Conservation (phyloP, 2,888 invertebrate genomes). For the Platycheirus albimanus region DNA sequence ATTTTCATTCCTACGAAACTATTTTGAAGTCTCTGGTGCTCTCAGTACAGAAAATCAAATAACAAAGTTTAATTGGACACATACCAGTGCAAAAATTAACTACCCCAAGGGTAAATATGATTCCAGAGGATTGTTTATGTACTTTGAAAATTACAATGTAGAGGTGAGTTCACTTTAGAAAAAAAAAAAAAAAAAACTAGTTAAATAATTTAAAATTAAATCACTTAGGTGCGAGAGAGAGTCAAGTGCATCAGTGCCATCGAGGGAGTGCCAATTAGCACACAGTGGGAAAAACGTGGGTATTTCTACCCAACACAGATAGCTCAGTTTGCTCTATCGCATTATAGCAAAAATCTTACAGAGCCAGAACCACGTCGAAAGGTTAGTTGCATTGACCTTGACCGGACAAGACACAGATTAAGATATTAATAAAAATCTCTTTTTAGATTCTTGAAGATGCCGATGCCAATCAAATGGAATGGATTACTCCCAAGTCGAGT, state of each 20-base stretch:
- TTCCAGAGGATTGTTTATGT: slow-evolving; percentile 95
- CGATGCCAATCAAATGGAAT: slow-evolving; percentile 86
- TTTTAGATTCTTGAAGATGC: slow-evolving; percentile 88
- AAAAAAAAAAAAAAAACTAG: neutral
- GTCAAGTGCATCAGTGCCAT: slow-evolving; percentile 97
- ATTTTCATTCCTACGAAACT: slow-evolving; percentile 95
- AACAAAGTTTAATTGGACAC: slow-evolving; percentile 96
- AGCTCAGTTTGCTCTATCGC: slow-evolving; percentile 98
- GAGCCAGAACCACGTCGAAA: slow-evolving; percentile 91
- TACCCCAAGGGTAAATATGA: slow-evolving; percentile 95
- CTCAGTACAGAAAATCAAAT: slow-evolving; percentile 83
- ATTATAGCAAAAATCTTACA: slow-evolving; percentile 97
- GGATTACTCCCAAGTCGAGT: slow-evolving; percentile 89
- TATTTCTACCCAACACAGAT: slow-evolving; percentile 99
- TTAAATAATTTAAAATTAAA: slow-evolving; percentile 15
- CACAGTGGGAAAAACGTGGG: slow-evolving; percentile 97
- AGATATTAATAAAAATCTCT: no score
- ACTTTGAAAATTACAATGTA: slow-evolving; percentile 99
- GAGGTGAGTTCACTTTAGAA: slow-evolving; percentile 84
- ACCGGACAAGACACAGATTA: no score
- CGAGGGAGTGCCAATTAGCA: slow-evolving; percentile 97
- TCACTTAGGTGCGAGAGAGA: slow-evolving; percentile 87
- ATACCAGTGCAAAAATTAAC: slow-evolving; percentile 96
- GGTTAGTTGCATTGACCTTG: no score
- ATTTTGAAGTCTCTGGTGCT: slow-evolving; percentile 97